Conservation (phyloP, 30 jellyfish, hydroid and myxozoan species). For the Aurelia aurita complex sp. Pacific region DNA sequence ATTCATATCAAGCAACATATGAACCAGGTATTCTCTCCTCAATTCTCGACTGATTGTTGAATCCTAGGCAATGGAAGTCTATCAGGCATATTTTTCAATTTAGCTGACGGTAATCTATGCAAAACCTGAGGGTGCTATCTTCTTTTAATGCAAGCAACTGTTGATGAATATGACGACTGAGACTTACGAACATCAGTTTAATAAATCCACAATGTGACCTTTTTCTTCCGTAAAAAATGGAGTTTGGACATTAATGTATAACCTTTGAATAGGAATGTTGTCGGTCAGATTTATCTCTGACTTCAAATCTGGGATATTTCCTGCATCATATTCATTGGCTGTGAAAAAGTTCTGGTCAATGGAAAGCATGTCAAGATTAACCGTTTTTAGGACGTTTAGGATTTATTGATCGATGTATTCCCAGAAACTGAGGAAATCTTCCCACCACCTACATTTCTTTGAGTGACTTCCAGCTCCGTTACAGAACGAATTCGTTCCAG, state of each 20-base stretch:
- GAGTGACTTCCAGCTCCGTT: constrained; percentile 10
- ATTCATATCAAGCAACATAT: not conserved
- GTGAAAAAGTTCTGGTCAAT: constrained; percentile 4
- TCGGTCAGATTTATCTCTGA: constrained; percentile 32
- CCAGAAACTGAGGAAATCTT: constrained; percentile 14
- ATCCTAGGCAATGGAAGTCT: too few species aligned
- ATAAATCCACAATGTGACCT: constrained; percentile 6
- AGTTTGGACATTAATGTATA: constrained; percentile 25
- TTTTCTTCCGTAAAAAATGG: constrained; percentile 32
- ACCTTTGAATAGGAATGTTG: constrained; percentile 16
- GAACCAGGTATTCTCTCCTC: constrained; percentile 37
- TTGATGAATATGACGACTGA: too few species aligned
- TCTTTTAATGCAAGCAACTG: too few species aligned
- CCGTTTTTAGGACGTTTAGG: not conserved
- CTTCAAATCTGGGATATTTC: constrained; percentile 16
- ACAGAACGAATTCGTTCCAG: constrained; percentile 23
- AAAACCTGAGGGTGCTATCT: too few species aligned
- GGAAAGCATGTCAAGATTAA: constrained; percentile 18
- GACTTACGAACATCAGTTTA: not conserved
- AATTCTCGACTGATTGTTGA: constrained; percentile 9
- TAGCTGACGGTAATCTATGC: too few species aligned
- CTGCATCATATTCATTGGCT: not conserved
- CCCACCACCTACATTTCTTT: not conserved
- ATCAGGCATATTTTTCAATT: too few species aligned
- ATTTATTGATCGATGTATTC: not conserved